A percentile compares a stretch with the other conserved stretches of the same genome.
These are phyloP conservation scores for Pampus argenteus DNA, from an alignment of 2,797 vertebrate genomes.

Conservation along the genomic window DNA sequence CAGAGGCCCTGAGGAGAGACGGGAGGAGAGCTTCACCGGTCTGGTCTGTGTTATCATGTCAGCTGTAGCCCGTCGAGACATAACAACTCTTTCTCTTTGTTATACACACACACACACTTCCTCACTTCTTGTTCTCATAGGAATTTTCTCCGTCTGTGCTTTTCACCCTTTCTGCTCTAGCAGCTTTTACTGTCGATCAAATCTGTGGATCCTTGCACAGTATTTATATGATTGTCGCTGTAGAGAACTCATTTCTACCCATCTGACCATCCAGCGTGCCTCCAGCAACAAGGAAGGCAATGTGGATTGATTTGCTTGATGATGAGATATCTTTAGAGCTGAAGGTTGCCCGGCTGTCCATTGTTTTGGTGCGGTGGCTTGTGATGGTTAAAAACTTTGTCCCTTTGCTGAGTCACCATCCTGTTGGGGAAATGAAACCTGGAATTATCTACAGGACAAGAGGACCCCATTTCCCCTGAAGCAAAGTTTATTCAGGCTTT, in stretches of 20 bases:
- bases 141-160: constrained; percentile 26
- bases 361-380: constrained; percentile 63
- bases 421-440: constrained; percentile 79
- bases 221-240: constrained; percentile 9
- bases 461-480: constrained; percentile 61
- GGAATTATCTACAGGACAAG: constrained; percentile 72
- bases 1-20: constrained; percentile 60
- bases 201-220: constrained; percentile 6
- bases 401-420: constrained; percentile 79
- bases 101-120: constrained; percentile 34
- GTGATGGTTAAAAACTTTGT: constrained; percentile 60
- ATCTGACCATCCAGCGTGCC: constrained; percentile 6
- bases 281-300: constrained; percentile 41
- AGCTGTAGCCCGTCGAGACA: constrained; percentile 70
- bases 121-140: constrained; percentile 25
- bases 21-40: constrained; percentile 39
- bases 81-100: constrained; percentile 58
- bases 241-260: constrained; percentile 4
- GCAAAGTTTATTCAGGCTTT: constrained; percentile 83
- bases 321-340: constrained; percentile 40
- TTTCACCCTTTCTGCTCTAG: constrained; percentile 9
- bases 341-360: constrained; percentile 20
- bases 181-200: background rate
- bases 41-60: constrained; percentile 80
- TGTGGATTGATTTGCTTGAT: constrained; percentile 46